Evolutionary conservation across 2,797 vertebrate species (phyloP).

Genomic region (Cirrhinus molitorella): DNA sequence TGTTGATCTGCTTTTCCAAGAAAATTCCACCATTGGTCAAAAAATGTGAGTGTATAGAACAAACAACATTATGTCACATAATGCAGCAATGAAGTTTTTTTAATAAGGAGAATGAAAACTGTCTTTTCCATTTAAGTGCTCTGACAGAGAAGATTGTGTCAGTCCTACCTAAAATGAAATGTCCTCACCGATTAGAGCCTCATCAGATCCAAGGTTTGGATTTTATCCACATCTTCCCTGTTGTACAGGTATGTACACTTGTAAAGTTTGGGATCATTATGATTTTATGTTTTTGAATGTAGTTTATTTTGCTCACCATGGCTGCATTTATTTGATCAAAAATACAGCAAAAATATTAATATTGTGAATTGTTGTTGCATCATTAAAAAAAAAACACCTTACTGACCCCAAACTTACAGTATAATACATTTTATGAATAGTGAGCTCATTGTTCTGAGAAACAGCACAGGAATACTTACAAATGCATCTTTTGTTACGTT

Average conservation of each 20-base stretch:
- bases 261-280: neutral
- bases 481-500: slow-evolving; percentile 8
- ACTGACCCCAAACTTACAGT: too few relatives aligned
- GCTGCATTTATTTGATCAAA: neutral
- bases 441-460: too few relatives aligned
- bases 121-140: slow-evolving; percentile 81
- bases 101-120: too few relatives aligned
- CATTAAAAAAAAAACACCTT: too few relatives aligned
- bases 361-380: too few relatives aligned
- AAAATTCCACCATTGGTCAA: slow-evolving; percentile 98
- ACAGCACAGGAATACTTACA: too few relatives aligned
- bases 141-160: slow-evolving; percentile 98
- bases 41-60: slow-evolving; percentile 87
- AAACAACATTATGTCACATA: neutral
- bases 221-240: slow-evolving; percentile 98
- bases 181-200: slow-evolving; percentile 94
- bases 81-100: neutral
- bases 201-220: slow-evolving; percentile 99
- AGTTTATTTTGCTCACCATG: neutral
- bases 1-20: slow-evolving; percentile 96
- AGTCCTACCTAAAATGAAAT: slow-evolving; percentile 97
- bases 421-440: too few relatives aligned
- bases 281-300: neutral
- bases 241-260: slow-evolving; percentile 86
- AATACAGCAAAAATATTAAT: neutral